Conservation (phyloP, 1,140 invertebrate species). For the Ceratosolen solmsi region DNA sequence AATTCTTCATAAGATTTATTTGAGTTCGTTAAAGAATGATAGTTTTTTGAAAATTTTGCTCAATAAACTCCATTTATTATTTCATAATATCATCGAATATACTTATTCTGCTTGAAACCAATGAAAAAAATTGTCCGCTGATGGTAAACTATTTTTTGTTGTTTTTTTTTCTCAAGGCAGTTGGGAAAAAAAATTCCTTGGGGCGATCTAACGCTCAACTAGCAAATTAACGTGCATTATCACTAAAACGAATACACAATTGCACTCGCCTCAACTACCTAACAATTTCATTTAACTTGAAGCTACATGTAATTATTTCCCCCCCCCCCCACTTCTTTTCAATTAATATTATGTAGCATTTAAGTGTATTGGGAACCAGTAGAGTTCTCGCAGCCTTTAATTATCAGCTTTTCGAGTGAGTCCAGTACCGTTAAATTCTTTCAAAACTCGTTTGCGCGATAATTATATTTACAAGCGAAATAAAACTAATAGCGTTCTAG, state of each 20-base stretch:
- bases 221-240: not conserved
- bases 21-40: too few relatives aligned
- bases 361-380: not conserved
- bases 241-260: not conserved
- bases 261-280: not conserved
- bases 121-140: too few relatives aligned
- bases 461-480: not conserved
- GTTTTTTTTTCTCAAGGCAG: too few relatives aligned
- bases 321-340: too few relatives aligned
- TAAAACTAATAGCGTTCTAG: not conserved
- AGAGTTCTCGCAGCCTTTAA: not conserved
- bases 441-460: not conserved
- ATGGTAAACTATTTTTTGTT: not conserved
- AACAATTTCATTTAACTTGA: not conserved
- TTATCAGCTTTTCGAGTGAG: not conserved
- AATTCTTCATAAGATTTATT: not conserved
- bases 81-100: too few relatives aligned
- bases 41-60: too few relatives aligned
- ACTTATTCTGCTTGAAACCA: too few relatives aligned
- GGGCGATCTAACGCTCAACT: not conserved
- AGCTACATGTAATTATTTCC: not conserved
- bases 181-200: too few relatives aligned
- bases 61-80: too few relatives aligned
- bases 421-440: not conserved
- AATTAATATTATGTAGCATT: not conserved